Evolutionary conservation across 1,140 invertebrate species (phyloP), one percentile per base, ranked within the genome.

Genomic region (Diabrotica undecimpunctata): DNA sequence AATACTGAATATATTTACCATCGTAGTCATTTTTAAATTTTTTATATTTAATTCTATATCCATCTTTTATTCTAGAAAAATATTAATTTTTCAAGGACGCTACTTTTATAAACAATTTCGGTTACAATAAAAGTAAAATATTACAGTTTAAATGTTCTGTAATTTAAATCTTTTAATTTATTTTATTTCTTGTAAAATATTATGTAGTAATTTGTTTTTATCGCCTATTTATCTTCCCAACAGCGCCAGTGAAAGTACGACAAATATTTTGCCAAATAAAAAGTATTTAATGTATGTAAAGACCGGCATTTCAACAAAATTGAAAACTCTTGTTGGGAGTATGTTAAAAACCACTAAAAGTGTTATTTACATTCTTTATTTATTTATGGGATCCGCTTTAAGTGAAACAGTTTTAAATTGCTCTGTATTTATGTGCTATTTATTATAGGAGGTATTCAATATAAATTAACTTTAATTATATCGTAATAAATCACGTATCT

Each of bases 371-470:
- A 57, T 57, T 57, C 55, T 36, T 10, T 10, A 57, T 57, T 57
- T 10, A 57, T 57, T 57, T 57, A 57, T 57, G 55, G 36, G 55
- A 57, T 57, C 11, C n/a, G 9, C 14, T 25, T 11, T 35, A 11
- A 36, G 9, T 38, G 6, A 5, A 57, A 10, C 55, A 57, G 36
- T 57, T 38, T 57, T 12, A 57, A 57, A 57, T 57, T 57, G 55
- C 55, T 57, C 14, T 57, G 55, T 57, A 57, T 57, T 57, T 57
- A 57, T 25, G 14, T n/a, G 55, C 55, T 13, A 57, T 57, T 57
- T 36, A 57, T 57, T 57, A 57, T 36, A 35, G 13, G 11, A 10
- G 13, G 25, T 7, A 57, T 36, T 57, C 55, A 57, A 57, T 57
- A 35, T 57, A 57, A 57, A 57, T 57, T 35, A 57, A 35, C 55